Conservation (phyloP, 1,140 invertebrate genomes). For the Trigoniulus corallinus region DNA sequence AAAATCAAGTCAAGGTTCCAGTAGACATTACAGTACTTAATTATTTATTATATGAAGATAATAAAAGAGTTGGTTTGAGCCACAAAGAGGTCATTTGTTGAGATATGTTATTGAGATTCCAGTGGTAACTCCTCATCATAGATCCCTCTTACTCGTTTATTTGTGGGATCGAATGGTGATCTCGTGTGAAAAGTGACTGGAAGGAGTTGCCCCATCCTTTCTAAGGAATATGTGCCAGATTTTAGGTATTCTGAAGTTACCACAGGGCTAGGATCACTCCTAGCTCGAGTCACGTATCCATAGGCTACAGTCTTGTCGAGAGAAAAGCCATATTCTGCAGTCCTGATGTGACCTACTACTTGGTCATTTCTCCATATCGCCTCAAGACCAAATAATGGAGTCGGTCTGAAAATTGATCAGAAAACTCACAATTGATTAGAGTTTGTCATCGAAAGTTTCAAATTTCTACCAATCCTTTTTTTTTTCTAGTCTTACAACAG, state of each 20-base stretch:
- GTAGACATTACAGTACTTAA: no score
- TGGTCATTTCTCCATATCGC: conserved; percentile 57
- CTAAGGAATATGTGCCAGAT: conserved; percentile 56
- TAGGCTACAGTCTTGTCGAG: conserved; percentile 50
- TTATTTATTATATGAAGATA: no score
- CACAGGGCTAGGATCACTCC: conserved; percentile 20
- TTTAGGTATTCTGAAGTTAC: conserved; percentile 49
- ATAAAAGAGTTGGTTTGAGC: no score
- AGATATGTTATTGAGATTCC: no score
- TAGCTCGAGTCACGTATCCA: conserved; percentile 38
- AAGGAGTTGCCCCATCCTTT: conserved; percentile 53
- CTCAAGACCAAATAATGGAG: conserved; percentile 65
- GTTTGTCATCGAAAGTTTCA: neutral
- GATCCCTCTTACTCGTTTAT: conserved; percentile 33
- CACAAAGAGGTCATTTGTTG: no score
- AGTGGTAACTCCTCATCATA: conserved; percentile 14
- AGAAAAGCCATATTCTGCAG: conserved; percentile 60
- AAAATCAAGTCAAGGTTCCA: no score
- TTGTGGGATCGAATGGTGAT: conserved; percentile 62
- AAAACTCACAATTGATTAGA: neutral
- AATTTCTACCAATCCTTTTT: no score
- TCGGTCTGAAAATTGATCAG: conserved; percentile 25
- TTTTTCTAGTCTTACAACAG: no score
- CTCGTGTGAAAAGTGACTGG: conserved; percentile 47
- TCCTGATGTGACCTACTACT: conserved; percentile 55